Conservation (phyloP, 2,888 invertebrate genomes). For the Acronicta aceris region DNA sequence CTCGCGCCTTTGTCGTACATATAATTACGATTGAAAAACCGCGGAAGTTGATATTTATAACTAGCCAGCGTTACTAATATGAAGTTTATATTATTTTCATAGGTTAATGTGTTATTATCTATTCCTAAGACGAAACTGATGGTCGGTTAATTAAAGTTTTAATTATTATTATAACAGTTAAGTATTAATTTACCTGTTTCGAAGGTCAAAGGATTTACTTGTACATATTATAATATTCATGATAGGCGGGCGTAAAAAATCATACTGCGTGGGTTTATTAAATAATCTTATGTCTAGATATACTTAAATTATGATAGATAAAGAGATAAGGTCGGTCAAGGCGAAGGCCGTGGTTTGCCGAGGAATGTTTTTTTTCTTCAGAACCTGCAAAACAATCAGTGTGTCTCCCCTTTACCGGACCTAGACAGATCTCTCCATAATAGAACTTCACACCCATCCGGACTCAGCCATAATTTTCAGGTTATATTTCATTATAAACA, state of each 20-base stretch:
- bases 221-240: background rate
- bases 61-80: conserved; percentile 54
- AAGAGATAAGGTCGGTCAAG: conserved; percentile 17
- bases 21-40: conserved; percentile 62
- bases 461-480: no score
- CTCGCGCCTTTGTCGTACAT: conserved; percentile 55
- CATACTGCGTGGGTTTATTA: no score
- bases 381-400: background rate
- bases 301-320: background rate
- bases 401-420: no score
- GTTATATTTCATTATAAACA: background rate
- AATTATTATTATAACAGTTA: conserved; percentile 35
- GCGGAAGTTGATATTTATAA: conserved; percentile 64
- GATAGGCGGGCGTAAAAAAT: background rate
- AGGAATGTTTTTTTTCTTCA: conserved; percentile 7
- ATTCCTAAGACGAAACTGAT: conserved; percentile 31
- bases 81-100: conserved; percentile 49
- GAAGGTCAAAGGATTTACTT: conserved; percentile 21
- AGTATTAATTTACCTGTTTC: conserved; percentile 26
- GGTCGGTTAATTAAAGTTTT: conserved; percentile 37
- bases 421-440: no score
- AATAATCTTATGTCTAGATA: background rate
- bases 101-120: conserved; percentile 36
- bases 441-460: background rate
- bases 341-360: conserved; percentile 9